Percentiles rank a stretch among this genome's conserved stretches.
Evolutionary conservation across 2,888 invertebrate genomes (phyloP).

Genomic region (Parapristionchus giblindavisi): DNA sequence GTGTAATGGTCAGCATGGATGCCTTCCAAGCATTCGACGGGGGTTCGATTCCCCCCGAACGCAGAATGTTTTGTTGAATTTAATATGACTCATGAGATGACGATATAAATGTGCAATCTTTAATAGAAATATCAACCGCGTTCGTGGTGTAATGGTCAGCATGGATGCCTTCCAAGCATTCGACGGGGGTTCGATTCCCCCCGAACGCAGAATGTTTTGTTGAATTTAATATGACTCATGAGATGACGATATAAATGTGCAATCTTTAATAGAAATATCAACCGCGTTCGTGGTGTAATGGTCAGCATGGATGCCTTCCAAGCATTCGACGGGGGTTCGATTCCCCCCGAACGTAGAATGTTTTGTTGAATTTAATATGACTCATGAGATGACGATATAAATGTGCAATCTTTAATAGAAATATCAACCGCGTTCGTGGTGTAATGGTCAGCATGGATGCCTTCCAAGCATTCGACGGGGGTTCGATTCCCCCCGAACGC

Average conservation of each 20-base stretch:
- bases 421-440: conserved; percentile 48
- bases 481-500: conserved; percentile 49
- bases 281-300: conserved; percentile 49
- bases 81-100: too few relatives aligned
- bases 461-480: conserved; percentile 52
- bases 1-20: conserved; percentile 52
- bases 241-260: too few relatives aligned
- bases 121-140: too few relatives aligned
- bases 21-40: conserved; percentile 52
- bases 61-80: too few relatives aligned
- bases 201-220: conserved; percentile 47
- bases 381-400: too few relatives aligned
- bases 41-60: conserved; percentile 49
- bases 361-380: too few relatives aligned
- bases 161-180: conserved; percentile 53
- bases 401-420: too few relatives aligned
- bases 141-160: conserved; percentile 51
- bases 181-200: conserved; percentile 50
- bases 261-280: too few relatives aligned
- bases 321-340: conserved; percentile 51
- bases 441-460: conserved; percentile 52
- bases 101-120: too few relatives aligned
- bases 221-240: too few relatives aligned
- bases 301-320: conserved; percentile 52
- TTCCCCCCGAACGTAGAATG: conserved; percentile 48